Evolutionary conservation across 2,797 vertebrate genomes (phyloP).

Genomic region (Spatula versicolor): DNA sequence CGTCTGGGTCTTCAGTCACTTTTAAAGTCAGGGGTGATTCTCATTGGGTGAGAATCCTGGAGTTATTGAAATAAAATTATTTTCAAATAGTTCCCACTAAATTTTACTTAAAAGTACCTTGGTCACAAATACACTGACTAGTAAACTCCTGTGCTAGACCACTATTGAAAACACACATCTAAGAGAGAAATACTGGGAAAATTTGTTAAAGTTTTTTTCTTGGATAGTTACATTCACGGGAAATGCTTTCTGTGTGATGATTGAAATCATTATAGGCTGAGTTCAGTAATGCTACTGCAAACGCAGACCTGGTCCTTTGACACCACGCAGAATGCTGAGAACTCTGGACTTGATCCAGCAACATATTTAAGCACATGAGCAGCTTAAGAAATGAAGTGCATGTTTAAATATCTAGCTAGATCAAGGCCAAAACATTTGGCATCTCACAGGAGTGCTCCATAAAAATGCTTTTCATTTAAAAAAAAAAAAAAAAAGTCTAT

Average conservation of each 20-base stretch:
- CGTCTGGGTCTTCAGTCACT: not conserved
- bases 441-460: slow-evolving; percentile 23
- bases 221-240: not conserved
- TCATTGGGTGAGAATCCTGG: not conserved
- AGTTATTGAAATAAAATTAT: not conserved
- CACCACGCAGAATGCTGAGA: not conserved
- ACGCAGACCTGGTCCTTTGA: not conserved
- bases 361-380: slow-evolving; percentile 33
- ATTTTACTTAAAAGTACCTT: not conserved
- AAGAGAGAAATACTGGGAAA: not conserved
- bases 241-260: slow-evolving; percentile 24
- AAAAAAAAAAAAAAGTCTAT: not conserved
- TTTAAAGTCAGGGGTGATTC: slow-evolving; percentile 9
- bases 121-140: not conserved
- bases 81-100: not conserved
- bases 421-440: slow-evolving; percentile 36
- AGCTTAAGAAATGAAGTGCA: slow-evolving; percentile 34
- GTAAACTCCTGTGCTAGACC: not conserved
- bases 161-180: not conserved
- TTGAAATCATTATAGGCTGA: not conserved
- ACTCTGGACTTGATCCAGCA: slow-evolving; percentile 29
- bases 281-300: slow-evolving; percentile 11
- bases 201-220: not conserved
- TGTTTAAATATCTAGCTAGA: slow-evolving; percentile 41
- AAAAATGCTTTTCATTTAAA: slow-evolving; percentile 38